These are phyloP conservation scores for Limenitis camilla DNA, from an alignment of 2,888 invertebrate species.

Conservation along the genomic window DNA sequence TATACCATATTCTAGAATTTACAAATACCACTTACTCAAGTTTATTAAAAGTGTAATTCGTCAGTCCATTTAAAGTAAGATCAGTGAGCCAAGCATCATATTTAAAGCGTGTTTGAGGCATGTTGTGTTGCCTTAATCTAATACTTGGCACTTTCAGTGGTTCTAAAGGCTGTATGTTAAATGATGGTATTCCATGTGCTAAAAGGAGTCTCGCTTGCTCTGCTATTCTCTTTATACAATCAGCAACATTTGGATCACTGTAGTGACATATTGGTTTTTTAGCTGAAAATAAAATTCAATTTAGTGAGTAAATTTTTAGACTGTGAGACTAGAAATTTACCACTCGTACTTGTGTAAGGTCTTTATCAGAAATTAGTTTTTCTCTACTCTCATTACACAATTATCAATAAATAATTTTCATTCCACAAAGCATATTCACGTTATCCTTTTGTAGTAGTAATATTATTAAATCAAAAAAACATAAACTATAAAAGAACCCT, in stretches of 20 bases:
- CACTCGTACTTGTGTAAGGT: too few species aligned
- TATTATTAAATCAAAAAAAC: too few species aligned
- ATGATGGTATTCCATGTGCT: slow-evolving; percentile 72
- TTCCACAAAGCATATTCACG: too few species aligned
- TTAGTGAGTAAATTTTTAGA: neutral
- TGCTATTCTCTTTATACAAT: slow-evolving; percentile 72
- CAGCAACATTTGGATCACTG: slow-evolving; percentile 70
- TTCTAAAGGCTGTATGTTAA: slow-evolving; percentile 75
- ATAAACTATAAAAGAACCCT: too few species aligned
- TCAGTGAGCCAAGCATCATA: slow-evolving; percentile 72
- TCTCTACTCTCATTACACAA: too few species aligned
- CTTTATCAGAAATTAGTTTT: too few species aligned
- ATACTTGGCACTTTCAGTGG: slow-evolving; percentile 75
- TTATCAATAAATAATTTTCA: too few species aligned
- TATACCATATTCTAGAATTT: too few species aligned
- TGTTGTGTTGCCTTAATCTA: slow-evolving; percentile 70
- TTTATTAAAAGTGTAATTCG: slow-evolving; percentile 66
- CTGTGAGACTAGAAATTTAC: too few species aligned
- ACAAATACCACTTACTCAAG: slow-evolving; percentile 53
- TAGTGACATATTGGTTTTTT: slow-evolving; percentile 67
- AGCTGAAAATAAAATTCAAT: slow-evolving; percentile 16
- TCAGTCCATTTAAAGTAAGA: slow-evolving; percentile 60
- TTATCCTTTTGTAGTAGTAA: too few species aligned
- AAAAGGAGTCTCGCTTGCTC: slow-evolving; percentile 68
- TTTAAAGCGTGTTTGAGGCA: slow-evolving; percentile 62